Percentiles rank a stretch among this genome's conserved stretches.
These are phyloP conservation scores for Sphaerodactylus townsendi DNA, from an alignment of 2,113 vertebrate genomes.

Conservation along the genomic window DNA sequence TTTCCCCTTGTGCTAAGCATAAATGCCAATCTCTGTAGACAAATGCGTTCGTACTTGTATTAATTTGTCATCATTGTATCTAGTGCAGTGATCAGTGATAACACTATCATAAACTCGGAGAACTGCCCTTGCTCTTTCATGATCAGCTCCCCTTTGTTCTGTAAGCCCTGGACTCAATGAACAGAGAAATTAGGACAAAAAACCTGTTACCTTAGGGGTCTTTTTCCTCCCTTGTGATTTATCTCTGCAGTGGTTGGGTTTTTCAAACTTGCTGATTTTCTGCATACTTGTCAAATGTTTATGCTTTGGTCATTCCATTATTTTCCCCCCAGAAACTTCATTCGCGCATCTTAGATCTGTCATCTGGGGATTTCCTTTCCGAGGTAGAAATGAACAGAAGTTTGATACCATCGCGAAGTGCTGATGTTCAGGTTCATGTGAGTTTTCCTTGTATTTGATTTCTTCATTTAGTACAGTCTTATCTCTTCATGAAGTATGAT, in stretches of 20 bases:
- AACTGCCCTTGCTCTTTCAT: conserved; percentile 49
- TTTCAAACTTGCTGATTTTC: conserved; percentile 59
- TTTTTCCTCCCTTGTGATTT: conserved; percentile 53
- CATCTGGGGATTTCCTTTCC: conserved; percentile 82
- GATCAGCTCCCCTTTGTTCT: conserved; percentile 38
- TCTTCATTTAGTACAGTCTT: conserved; percentile 42
- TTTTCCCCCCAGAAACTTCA: conserved; percentile 82
- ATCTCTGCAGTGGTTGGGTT: conserved; percentile 43
- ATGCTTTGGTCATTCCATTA: conserved; percentile 55
- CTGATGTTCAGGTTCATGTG: conserved; percentile 77
- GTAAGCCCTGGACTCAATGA: conserved; percentile 42
- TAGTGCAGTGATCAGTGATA: conserved; percentile 46
- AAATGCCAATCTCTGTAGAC: conserved; percentile 40
- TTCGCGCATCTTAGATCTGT: conserved; percentile 84
- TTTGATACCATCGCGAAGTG: conserved; percentile 68
- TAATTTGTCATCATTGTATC: conserved; percentile 49
- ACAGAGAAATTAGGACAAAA: conserved; percentile 47
- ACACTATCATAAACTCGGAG: conserved; percentile 42
- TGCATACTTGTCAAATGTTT: conserved; percentile 43
- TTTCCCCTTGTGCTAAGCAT: conserved; percentile 53
- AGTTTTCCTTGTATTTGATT: conserved; percentile 63
- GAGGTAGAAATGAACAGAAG: conserved; percentile 78
- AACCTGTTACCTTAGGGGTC: conserved; percentile 46
- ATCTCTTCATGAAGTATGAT: conserved; percentile 52
- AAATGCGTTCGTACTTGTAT: conserved; percentile 18